These are phyloP conservation scores for Eupelmus urozonus DNA, from an alignment of 2,888 invertebrate genomes.

Conservation along the genomic window DNA sequence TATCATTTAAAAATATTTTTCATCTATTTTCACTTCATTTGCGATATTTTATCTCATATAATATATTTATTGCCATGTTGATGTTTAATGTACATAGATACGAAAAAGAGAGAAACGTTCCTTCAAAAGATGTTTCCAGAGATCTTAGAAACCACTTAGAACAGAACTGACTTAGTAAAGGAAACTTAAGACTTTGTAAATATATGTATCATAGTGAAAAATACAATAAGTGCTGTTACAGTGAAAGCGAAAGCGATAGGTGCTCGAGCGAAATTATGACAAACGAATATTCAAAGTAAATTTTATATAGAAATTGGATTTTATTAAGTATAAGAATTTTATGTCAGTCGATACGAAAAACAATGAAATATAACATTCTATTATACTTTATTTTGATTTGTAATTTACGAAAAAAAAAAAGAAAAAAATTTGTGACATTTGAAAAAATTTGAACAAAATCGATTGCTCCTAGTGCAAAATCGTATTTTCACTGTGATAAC, in stretches of 20 bases:
- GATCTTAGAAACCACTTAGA: conserved; percentile 45
- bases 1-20: conserved; percentile 22
- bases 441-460: conserved; percentile 46
- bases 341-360: neutral
- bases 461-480: conserved; percentile 50
- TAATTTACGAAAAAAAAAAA: no score
- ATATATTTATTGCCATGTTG: conserved; percentile 58
- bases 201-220: conserved; percentile 71
- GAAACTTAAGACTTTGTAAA: conserved; percentile 71
- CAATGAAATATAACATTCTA: conserved; percentile 13
- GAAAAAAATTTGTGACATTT: neutral
- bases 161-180: conserved; percentile 68
- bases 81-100: conserved; percentile 58
- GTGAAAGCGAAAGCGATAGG: conserved; percentile 57
- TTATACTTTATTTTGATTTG: conserved; percentile 24
- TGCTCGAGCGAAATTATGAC: conserved; percentile 42
- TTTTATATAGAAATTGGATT: neutral
- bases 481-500: conserved; percentile 60
- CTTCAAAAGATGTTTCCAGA: conserved; percentile 52
- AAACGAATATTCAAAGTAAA: neutral
- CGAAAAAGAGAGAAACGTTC: conserved; percentile 51
- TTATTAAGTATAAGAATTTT: neutral
- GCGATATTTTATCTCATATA: conserved; percentile 41
- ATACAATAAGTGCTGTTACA: conserved; percentile 64
- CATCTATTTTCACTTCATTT: conserved; percentile 40